Evolutionary conservation across 2,797 vertebrate genomes (phyloP).

Genomic region (Orientallactaga sibirica): DNA sequence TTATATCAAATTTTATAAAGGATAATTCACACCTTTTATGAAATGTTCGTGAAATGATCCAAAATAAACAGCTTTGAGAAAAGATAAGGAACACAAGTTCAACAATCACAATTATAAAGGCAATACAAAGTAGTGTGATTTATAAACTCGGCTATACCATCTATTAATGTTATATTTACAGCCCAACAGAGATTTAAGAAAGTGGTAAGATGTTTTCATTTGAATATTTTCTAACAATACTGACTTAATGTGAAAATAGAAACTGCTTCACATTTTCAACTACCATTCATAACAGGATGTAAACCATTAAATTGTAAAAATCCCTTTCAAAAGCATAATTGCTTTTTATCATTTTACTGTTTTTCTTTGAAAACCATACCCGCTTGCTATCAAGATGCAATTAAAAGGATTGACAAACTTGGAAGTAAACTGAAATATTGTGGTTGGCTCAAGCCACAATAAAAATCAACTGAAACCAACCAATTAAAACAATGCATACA

Average conservation of each 20-base stretch:
- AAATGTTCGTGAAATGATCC: constrained; percentile 69
- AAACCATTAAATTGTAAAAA: constrained; percentile 68
- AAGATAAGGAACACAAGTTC: constrained; percentile 35
- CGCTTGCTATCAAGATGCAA: constrained; percentile 85
- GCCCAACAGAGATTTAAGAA: constrained; percentile 30
- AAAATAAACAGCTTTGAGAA: constrained; percentile 73
- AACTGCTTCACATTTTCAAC: constrained; percentile 68
- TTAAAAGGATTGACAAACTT: constrained; percentile 84
- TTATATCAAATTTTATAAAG: constrained; percentile 68
- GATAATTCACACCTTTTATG: constrained; percentile 41
- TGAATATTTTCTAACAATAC: constrained; percentile 64
- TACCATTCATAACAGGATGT: constrained; percentile 69
- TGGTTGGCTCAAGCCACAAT: constrained; percentile 52
- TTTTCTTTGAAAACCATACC: constrained; percentile 86
- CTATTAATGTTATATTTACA: constrained; percentile 66
- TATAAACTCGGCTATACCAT: constrained; percentile 58
- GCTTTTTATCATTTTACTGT: constrained; percentile 69
- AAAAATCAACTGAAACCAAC: constrained; percentile 74
- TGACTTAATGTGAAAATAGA: constrained; percentile 84
- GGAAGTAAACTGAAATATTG: constrained; percentile 82
- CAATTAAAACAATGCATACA: constrained; percentile 65
- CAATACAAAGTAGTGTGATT: constrained; percentile 66
- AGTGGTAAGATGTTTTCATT: constrained; percentile 32
- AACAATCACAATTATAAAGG: constrained; percentile 28
- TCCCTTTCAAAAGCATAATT: constrained; percentile 53